Evolutionary conservation across 2,797 vertebrate genomes (phyloP).

Genomic region (Chaunax sp.): DNA sequence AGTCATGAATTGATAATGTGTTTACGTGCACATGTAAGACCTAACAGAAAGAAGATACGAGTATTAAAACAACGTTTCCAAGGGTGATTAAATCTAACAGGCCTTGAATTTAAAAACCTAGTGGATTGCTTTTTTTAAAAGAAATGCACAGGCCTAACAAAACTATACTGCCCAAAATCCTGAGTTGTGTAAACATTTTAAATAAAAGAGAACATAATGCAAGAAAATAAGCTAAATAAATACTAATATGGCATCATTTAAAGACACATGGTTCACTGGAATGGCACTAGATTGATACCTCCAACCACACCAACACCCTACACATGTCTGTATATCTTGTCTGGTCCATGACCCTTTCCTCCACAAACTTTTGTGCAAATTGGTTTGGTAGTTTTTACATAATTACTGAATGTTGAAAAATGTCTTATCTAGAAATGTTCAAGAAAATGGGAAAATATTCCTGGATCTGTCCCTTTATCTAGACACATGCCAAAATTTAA

Average conservation of each 20-base stretch:
- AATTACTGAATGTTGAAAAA: no score
- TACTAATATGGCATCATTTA: constrained; percentile 1
- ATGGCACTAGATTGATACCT: no score
- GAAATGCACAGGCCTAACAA: background rate
- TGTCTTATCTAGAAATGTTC: no score
- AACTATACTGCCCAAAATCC: background rate
- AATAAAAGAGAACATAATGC: background rate
- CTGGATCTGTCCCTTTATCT: no score
- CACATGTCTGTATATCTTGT: no score
- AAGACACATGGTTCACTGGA: constrained; percentile 32
- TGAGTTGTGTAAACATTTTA: background rate
- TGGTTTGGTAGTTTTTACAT: no score
- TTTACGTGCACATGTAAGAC: background rate
- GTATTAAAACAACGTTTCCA: background rate
- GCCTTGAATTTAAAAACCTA: background rate
- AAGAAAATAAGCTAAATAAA: background rate
- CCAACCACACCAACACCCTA: no score
- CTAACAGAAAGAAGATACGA: background rate
- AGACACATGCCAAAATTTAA: no score
- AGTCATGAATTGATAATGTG: background rate
- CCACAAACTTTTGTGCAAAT: no score
- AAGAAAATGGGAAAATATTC: no score
- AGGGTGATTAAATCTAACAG: background rate
- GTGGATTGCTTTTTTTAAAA: background rate
- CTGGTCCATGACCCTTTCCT: no score